Percentiles rank a stretch among this genome's conserved stretches.
Evolutionary conservation across 1,140 invertebrate genomes (phyloP).

Genomic region (Oreohelix idahoensis): DNA sequence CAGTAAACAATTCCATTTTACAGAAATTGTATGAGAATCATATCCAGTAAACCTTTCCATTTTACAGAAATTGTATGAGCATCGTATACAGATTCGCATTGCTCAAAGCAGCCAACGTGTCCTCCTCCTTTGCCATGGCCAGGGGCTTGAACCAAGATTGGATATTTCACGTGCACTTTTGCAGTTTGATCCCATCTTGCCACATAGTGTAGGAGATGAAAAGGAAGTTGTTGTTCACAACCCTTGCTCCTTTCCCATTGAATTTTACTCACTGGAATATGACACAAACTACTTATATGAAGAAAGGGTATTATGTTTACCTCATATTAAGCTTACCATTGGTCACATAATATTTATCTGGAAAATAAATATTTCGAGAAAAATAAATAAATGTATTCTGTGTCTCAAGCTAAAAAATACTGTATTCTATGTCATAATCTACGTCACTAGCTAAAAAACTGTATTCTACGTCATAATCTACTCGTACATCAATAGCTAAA

Average conservation of each 20-base stretch:
- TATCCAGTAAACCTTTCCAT: background rate
- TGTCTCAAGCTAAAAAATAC: no score
- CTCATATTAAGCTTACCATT: no score
- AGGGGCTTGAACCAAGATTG: constrained; percentile 70
- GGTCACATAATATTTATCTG: no score
- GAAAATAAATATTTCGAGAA: no score
- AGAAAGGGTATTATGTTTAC: constrained; percentile 73
- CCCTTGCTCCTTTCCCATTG: constrained; percentile 72
- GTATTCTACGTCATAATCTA: no score
- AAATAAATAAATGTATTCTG: no score
- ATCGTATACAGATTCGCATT: constrained; percentile 70
- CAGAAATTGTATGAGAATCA: no score
- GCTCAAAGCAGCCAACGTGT: constrained; percentile 72
- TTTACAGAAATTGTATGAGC: constrained; percentile 71
- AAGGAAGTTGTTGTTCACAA: constrained; percentile 70
- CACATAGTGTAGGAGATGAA: constrained; percentile 72
- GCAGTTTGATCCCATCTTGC: constrained; percentile 72
- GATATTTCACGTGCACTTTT: constrained; percentile 69
- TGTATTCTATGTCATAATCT: no score
- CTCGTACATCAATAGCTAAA: no score
- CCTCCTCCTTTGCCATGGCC: constrained; percentile 68
- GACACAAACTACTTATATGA: constrained; percentile 72
- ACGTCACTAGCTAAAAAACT: no score
- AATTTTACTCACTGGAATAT: constrained; percentile 73
- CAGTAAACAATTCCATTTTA: no score